Evolutionary conservation across 1,140 invertebrate species (phyloP).

Genomic region (Calephelis nemesis): DNA sequence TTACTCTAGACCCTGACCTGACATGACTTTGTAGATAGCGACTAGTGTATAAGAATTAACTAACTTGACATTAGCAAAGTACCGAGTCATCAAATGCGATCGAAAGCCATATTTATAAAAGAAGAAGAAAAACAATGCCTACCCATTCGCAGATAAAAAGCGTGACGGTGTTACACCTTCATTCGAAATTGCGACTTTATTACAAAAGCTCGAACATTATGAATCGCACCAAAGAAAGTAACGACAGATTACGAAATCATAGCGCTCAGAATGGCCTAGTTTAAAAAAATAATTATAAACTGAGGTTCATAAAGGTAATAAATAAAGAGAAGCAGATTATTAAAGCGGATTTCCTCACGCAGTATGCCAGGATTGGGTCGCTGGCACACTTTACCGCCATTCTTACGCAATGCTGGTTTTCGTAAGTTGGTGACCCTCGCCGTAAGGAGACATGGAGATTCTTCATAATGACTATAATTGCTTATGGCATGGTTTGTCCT

Average conservation of each 20-base stretch:
- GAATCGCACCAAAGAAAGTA: neutral
- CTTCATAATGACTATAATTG: constrained; percentile 22
- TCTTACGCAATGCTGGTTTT: constrained; percentile 26
- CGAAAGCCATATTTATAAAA: too few species aligned
- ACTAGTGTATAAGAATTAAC: too few species aligned
- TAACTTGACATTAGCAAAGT: too few species aligned
- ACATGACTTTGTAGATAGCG: too few species aligned
- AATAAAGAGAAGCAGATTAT: constrained; percentile 5
- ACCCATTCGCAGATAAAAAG: too few species aligned
- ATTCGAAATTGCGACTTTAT: too few species aligned
- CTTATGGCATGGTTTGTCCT: neutral
- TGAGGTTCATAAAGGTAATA: constrained; percentile 8
- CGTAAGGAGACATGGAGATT: constrained; percentile 51
- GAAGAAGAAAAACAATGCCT: too few species aligned
- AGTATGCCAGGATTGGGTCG: constrained; percentile 36
- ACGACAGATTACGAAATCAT: neutral
- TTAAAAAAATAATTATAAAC: constrained; percentile 14
- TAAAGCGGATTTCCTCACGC: constrained; percentile 27
- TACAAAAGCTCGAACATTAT: neutral
- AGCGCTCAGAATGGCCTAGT: constrained; percentile 8
- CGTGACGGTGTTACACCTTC: too few species aligned
- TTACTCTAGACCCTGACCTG: too few species aligned
- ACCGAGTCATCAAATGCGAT: too few species aligned
- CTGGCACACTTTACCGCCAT: constrained; percentile 39
- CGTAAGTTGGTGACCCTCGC: constrained; percentile 49